Evolutionary conservation across 2,113 vertebrate genomes (phyloP).

Genomic region (Tursiops truncatus): DNA sequence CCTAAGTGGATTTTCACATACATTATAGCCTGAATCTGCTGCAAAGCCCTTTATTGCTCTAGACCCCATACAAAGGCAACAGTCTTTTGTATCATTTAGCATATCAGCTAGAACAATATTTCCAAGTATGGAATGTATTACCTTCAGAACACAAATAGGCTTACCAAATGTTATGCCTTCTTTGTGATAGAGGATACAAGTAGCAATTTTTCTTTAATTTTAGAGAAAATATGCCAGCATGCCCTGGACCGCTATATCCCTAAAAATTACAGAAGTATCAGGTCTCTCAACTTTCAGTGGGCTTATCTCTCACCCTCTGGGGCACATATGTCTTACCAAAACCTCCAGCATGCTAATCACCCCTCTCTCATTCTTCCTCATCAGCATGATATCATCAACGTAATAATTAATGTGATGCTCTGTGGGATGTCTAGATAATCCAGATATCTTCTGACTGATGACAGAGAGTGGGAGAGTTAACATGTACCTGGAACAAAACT

Average conservation of each 20-base stretch:
- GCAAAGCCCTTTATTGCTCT: not conserved
- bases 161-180: not conserved
- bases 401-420: not conserved
- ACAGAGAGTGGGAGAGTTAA: not conserved
- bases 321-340: not conserved
- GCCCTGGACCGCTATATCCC: not conserved
- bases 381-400: not conserved
- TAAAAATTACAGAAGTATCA: not conserved
- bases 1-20: not conserved
- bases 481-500: not conserved
- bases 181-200: not conserved
- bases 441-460: not conserved
- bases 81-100: not conserved
- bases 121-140: not conserved
- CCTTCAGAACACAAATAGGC: not conserved
- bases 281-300: not conserved
- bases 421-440: not conserved
- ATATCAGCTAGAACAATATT: not conserved
- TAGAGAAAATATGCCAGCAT: not conserved
- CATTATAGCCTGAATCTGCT: not conserved
- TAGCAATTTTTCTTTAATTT: not conserved
- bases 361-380: not conserved
- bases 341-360: not conserved
- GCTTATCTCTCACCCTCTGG: not conserved
- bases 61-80: not conserved